phyloP scores from a whole-genome alignment of 2,113 vertebrate species.

The Sisor rabdophorus region DNA sequence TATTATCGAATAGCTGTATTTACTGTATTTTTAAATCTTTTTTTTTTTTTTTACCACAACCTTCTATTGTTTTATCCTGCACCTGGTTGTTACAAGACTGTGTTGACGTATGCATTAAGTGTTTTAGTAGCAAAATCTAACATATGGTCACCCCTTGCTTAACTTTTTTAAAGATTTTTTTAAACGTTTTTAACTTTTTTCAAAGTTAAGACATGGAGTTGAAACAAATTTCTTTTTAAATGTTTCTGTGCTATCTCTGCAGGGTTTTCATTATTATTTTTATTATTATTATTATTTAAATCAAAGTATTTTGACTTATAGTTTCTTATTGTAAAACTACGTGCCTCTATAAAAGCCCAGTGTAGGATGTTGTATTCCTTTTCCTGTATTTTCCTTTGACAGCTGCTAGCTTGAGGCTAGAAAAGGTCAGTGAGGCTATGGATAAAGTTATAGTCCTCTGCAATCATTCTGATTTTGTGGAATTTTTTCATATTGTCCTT shows the following conservation, averaged over 20 bases:
- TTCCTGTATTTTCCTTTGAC: neutral
- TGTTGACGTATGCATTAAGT: constrained; percentile 15
- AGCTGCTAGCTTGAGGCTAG: neutral
- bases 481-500: neutral
- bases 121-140: neutral
- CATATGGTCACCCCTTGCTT: constrained; percentile 45
- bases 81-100: constrained; percentile 21
- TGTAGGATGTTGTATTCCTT: constrained; percentile 6
- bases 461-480: too few relatives aligned
- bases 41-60: constrained; percentile 24
- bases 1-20: neutral
- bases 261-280: neutral
- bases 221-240: constrained; percentile 8
- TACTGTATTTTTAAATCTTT: neutral
- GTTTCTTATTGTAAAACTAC: constrained; percentile 1
- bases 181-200: too few relatives aligned
- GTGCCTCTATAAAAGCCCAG: neutral
- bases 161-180: constrained; percentile 12
- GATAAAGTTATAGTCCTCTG: neutral
- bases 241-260: constrained; percentile 21
- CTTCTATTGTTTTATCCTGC: constrained; percentile 33
- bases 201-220: constrained; percentile 25
- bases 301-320: neutral
- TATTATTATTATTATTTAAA: neutral
- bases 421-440: neutral